A percentile compares a stretch with the other conserved stretches of the same genome.
Evolutionary conservation across 2,797 vertebrate species (phyloP).

Genomic region (Clamator glandarius): DNA sequence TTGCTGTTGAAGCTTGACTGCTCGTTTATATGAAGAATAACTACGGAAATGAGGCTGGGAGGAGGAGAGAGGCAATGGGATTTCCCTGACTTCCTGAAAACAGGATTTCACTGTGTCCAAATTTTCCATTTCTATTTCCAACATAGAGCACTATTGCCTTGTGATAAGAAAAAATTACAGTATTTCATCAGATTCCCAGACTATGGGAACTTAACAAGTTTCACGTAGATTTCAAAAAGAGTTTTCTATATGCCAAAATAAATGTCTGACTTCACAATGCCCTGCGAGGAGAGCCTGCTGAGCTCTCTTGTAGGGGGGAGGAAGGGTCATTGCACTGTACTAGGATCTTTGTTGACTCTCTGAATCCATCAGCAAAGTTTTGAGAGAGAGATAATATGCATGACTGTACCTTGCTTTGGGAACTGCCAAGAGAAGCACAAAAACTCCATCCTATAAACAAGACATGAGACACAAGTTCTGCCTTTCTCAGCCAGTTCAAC

Average conservation of each 20-base stretch:
- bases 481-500: not conserved
- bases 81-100: constrained; percentile 9
- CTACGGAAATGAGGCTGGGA: not conserved
- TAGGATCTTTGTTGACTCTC: constrained; percentile 10
- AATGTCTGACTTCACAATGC: constrained; percentile 44
- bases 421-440: constrained; percentile 20
- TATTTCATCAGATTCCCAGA: constrained; percentile 2
- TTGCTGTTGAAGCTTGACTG: not conserved
- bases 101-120: not conserved
- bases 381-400: not conserved
- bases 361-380: not conserved
- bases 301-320: not conserved
- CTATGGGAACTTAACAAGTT: not conserved
- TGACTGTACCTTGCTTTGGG: constrained; percentile 11
- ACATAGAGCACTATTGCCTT: not conserved
- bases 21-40: not conserved
- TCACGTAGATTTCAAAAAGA: not conserved
- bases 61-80: not conserved
- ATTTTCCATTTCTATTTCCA: not conserved
- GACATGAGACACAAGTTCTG: not conserved
- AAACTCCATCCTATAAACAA: constrained; percentile 17
- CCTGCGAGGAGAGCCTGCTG: constrained; percentile 15
- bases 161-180: not conserved
- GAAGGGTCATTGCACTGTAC: not conserved
- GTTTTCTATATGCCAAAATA: constrained; percentile 47